A percentile compares a stretch with the other conserved stretches of the same genome.
Evolutionary conservation across 1,140 invertebrate genomes (phyloP).

Genomic region (Pseudachorutes palmiensis): DNA sequence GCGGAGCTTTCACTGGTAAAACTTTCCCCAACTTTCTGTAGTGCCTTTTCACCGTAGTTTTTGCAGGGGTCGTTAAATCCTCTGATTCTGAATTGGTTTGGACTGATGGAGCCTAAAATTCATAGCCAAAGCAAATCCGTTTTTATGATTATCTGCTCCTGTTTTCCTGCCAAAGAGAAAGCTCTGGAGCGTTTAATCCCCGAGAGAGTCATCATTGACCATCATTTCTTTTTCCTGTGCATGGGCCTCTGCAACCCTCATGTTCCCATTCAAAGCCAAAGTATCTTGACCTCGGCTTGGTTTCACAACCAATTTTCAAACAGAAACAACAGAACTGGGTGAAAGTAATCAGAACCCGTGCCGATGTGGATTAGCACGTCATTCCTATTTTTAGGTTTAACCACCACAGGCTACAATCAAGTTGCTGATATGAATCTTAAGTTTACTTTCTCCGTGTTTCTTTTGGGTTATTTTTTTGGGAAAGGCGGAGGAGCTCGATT

Average conservation of each 20-base stretch:
- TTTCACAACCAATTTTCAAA: background rate
- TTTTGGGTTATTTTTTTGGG: too few species aligned
- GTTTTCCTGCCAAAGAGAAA: too few species aligned
- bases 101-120: too few species aligned
- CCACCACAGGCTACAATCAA: background rate
- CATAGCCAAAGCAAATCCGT: too few species aligned
- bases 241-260: too few species aligned
- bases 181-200: too few species aligned
- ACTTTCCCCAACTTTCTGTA: background rate
- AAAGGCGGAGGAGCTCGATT: too few species aligned
- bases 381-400: background rate
- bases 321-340: background rate
- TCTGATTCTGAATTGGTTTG: background rate
- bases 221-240: too few species aligned
- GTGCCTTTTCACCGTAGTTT: background rate
- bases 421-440: background rate
- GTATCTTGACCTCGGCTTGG: background rate
- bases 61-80: background rate
- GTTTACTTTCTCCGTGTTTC: background rate
- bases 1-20: background rate
- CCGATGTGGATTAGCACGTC: background rate
- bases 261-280: background rate
- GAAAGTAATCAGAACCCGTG: background rate
- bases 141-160: too few species aligned
- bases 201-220: too few species aligned